Conservation (phyloP, 2,888 invertebrate genomes). For the Carcina quercana region DNA sequence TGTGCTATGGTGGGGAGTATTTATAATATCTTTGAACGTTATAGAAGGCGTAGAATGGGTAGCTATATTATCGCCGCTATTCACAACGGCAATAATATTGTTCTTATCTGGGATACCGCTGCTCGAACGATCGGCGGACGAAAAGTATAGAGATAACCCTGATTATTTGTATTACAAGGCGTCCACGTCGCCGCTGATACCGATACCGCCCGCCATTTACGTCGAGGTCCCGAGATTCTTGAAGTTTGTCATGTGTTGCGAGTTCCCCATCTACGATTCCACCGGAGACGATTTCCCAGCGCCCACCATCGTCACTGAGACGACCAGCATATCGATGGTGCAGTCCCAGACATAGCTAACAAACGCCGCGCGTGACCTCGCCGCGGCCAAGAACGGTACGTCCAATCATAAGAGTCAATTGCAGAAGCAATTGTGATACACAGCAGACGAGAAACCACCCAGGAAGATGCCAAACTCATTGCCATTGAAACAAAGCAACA, state of each 20-base stretch:
- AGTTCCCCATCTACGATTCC: conserved; percentile 89
- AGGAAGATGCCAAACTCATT: conserved; percentile 61
- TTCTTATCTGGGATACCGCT: conserved; percentile 94
- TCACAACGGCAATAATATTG: conserved; percentile 89
- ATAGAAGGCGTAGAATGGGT: conserved; percentile 90
- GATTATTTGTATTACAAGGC: conserved; percentile 92
- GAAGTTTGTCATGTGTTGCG: conserved; percentile 90
- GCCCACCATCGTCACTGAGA: conserved; percentile 78
- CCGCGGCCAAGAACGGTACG: conserved; percentile 50
- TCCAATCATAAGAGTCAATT: conserved; percentile 34
- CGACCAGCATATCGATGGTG: conserved; percentile 80
- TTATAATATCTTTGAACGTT: conserved; percentile 90
- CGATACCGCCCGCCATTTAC: conserved; percentile 90
- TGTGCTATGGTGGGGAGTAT: conserved; percentile 95
- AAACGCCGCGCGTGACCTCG: conserved; percentile 57
- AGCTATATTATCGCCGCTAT: conserved; percentile 89
- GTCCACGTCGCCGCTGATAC: conserved; percentile 91
- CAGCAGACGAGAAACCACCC: conserved; percentile 51
- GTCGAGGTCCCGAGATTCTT: conserved; percentile 89
- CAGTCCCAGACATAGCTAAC: conserved; percentile 83
- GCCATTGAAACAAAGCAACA: conserved; percentile 61
- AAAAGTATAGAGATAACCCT: conserved; percentile 89
- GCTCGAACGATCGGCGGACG: conserved; percentile 90
- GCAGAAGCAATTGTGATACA: conserved; percentile 68
- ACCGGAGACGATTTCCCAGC: conserved; percentile 79